Base-by-base conservation (phyloP, 1,140 invertebrate genomes). In the Drosophila littoralis region DNA sequence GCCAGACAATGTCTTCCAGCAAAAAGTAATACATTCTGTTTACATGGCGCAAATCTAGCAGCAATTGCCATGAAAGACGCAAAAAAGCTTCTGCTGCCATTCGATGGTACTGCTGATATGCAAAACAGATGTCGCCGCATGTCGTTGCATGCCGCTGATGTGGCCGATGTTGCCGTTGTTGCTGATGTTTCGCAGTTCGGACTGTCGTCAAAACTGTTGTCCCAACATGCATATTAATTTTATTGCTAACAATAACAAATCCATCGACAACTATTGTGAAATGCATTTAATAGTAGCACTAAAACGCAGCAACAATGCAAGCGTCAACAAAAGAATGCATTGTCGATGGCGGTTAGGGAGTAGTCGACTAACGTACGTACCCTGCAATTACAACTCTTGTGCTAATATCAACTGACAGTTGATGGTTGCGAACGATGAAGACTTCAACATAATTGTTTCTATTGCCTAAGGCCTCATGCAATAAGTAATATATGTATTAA, bases 171-270 rank as follows among this genome's bases (percentile, higher is more conserved):
- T 28, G 22, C 22, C 22, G 22, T 28, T 28, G 22, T 28, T 28
- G 22, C 22, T 28, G 22, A 57, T 77, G 67, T 85, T 66, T 71
- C 40, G 45, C 73, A 50, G 72, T 75, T 61, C 46, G 74, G 38
- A 54, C 67, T 79, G 83, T 80, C 83, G 88, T 83, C 83, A 77
- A 65, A 74, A 79, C 67, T 88, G 71, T 88, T 70, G 79, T 67
- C 67, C 82, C 75, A 73, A 67, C 68, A 79, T 58, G 72, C 77
- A 89, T 89, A 84, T 89, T 80, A 89, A 80, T 80, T 83, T 88
- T 88, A 80, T 83, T 77, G 84, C 80, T 75, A 81, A 88, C 84
- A 83, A 89, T 88, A 83, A 81, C 79, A 83, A 75, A 86, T 88
- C 76, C 77, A 88, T 88, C 79, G 83, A 80, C 83, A 82, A 77